Evolutionary conservation across 2,797 vertebrate genomes (phyloP).

Genomic region (Bradypus variegatus): DNA sequence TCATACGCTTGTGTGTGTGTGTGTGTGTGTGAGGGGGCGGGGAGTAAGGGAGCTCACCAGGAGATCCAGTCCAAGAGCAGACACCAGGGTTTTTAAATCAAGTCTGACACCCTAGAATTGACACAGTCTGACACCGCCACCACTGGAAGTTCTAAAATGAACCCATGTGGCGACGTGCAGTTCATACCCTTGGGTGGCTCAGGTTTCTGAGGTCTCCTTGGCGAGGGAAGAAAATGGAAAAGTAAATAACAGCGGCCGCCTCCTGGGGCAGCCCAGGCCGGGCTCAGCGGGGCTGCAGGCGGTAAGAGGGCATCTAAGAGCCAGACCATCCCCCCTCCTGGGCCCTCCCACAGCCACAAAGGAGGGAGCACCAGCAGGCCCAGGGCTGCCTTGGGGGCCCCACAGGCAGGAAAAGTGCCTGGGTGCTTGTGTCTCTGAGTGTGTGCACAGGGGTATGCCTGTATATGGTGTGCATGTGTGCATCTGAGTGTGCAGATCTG

Average conservation of each 20-base stretch:
- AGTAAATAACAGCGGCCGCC: neutral
- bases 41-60: neutral
- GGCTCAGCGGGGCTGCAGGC: neutral
- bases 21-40: too few species aligned
- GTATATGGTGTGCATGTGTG: neutral
- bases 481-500: too few species aligned
- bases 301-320: neutral
- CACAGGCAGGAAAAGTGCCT: neutral
- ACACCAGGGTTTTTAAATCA: neutral
- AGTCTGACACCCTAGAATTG: constrained; percentile 2
- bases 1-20: neutral
- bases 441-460: neutral
- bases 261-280: neutral
- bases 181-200: neutral
- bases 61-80: neutral
- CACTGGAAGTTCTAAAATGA: neutral
- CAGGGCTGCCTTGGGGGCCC: neutral
- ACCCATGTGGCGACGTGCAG: fast-evolving
- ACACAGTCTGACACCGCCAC: neutral
- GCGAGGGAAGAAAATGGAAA: constrained; percentile 39
- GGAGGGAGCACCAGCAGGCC: neutral
- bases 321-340: neutral
- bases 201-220: constrained; percentile 9
- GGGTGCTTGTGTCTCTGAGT: neutral
- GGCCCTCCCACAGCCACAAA: neutral